Conservation (phyloP, 2,797 vertebrate species). For the Paramormyrops hopkinsi region DNA sequence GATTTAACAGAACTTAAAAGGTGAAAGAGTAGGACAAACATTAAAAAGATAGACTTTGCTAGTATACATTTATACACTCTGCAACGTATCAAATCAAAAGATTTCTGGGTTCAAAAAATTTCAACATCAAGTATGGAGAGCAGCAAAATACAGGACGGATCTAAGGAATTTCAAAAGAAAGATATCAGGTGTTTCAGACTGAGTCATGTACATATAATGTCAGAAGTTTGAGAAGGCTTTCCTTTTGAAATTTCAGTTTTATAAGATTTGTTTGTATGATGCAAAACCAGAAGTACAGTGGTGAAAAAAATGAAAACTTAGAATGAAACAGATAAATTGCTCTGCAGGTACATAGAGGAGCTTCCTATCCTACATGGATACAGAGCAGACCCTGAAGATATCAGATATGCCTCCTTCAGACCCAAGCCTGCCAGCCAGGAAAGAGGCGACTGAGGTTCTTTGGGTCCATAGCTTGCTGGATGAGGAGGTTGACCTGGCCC, state of each 20-base stretch:
- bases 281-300: background rate
- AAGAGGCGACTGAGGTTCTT: constrained; percentile 91
- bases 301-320: background rate
- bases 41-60: background rate
- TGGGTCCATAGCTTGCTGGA: constrained; percentile 94
- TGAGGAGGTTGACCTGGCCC: constrained; percentile 95
- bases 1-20: background rate
- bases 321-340: background rate
- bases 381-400: background rate
- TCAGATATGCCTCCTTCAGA: constrained; percentile 32
- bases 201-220: background rate
- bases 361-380: background rate
- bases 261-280: background rate
- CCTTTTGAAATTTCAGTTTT: background rate
- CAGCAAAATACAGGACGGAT: background rate
- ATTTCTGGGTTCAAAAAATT: background rate
- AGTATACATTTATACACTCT: constrained; percentile 1
- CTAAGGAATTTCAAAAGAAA: background rate
- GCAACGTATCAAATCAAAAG: background rate
- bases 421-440: constrained; percentile 92
- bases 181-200: background rate
- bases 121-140: background rate
- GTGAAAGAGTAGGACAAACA: background rate
- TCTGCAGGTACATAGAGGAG: background rate
- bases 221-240: background rate